Conservation (phyloP, 2,888 invertebrate genomes). For the Fragum fragum region DNA sequence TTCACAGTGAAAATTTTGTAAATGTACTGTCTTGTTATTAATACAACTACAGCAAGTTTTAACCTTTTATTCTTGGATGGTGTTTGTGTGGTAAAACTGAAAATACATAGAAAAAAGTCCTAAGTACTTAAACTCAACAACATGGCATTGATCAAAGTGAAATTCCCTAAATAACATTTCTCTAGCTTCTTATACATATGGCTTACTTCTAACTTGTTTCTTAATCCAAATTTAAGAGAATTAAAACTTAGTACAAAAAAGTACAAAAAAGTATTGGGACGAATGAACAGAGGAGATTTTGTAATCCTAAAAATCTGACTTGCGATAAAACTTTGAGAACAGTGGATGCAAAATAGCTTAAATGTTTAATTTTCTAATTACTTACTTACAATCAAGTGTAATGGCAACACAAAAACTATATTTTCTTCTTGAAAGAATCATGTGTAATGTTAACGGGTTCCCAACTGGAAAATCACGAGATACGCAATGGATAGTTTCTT, state of each 20-base stretch:
- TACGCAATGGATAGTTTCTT: no score
- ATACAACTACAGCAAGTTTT: constrained; percentile 4
- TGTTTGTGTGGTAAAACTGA: not conserved
- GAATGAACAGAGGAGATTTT: not conserved
- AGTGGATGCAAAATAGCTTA: not conserved
- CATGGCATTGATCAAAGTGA: no score
- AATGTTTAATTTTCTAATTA: not conserved
- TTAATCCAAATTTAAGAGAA: not conserved
- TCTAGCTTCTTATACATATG: not conserved
- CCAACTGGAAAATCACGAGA: no score
- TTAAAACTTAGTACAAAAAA: not conserved
- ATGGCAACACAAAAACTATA: not conserved
- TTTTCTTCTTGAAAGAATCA: no score
- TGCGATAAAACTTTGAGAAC: not conserved
- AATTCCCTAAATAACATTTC: no score
- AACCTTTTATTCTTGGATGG: not conserved
- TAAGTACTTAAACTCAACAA: not conserved
- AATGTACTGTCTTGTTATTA: not conserved
- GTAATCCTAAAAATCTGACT: not conserved
- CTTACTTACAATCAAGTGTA: not conserved
- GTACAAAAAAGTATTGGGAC: not conserved
- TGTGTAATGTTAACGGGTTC: no score
- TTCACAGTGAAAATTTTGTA: no score
- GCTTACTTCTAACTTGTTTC: not conserved
- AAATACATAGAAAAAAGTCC: not conserved